A percentile compares a stretch with the other conserved stretches of the same genome.
Conservation (phyloP, 2,888 invertebrate genomes). For the Neoascia interrupta region DNA sequence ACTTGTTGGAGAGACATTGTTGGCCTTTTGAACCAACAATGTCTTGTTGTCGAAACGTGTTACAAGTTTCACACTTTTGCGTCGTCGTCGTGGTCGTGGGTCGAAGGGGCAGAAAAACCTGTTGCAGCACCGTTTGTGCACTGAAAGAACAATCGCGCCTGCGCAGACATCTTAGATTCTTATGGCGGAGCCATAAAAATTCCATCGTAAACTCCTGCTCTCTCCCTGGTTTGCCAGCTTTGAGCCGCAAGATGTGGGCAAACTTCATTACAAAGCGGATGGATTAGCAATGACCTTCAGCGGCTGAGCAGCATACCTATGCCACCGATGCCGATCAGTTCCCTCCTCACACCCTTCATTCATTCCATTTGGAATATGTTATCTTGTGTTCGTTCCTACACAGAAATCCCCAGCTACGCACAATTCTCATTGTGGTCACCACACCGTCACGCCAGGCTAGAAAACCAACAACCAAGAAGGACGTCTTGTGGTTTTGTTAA, state of each 20-base stretch:
- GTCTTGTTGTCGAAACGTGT: conserved; percentile 61
- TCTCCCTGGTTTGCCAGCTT: conserved; percentile 10
- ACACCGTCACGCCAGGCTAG: conserved; percentile 23
- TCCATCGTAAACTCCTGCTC: conserved; percentile 20
- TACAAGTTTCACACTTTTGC: conserved; percentile 64
- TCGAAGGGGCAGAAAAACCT: no score
- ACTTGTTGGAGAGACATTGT: conserved; percentile 45
- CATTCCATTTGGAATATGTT: no score
- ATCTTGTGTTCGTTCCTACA: conserved; percentile 43
- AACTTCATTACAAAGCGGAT: conserved; percentile 38
- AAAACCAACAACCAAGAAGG: no score
- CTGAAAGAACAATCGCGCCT: conserved; percentile 28
- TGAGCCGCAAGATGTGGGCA: conserved; percentile 26
- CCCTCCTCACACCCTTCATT: conserved; percentile 39
- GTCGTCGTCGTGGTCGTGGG: neutral
- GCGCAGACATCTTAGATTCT: conserved; percentile 63
- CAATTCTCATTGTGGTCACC: conserved; percentile 48
- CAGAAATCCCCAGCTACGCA: conserved; percentile 24
- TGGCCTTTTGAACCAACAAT: conserved; percentile 64
- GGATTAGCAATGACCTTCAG: conserved; percentile 69
- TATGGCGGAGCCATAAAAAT: conserved; percentile 59
- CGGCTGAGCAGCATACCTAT: conserved; percentile 20
- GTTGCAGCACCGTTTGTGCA: conserved; percentile 39
- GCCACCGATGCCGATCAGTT: neutral
- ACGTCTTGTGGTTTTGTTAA: conserved; percentile 61